These are phyloP conservation scores for Mellilla xanthometata DNA, from an alignment of 2,888 invertebrate species.

Conservation along the genomic window DNA sequence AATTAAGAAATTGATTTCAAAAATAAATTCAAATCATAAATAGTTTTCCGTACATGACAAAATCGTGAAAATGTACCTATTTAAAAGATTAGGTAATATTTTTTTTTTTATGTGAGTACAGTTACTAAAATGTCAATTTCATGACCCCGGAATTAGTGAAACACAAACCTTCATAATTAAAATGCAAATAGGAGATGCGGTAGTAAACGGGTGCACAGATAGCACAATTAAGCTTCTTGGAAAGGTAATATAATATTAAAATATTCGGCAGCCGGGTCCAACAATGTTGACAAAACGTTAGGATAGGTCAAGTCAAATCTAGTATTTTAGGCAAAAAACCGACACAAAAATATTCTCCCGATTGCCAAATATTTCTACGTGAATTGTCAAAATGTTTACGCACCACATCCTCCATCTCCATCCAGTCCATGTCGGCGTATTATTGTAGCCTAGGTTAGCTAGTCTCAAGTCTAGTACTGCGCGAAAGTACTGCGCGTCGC, in stretches of 20 bases:
- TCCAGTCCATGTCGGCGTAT: constrained; percentile 75
- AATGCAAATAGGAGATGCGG: too few relatives aligned
- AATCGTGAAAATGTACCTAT: too few relatives aligned
- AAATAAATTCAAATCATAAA: too few relatives aligned
- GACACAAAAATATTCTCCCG: constrained; percentile 8
- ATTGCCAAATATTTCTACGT: constrained; percentile 15
- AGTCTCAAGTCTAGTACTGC: constrained; percentile 60
- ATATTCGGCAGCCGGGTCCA: constrained; percentile 45
- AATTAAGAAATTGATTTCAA: too few relatives aligned
- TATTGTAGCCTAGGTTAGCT: constrained; percentile 58
- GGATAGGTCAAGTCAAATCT: constrained; percentile 74
- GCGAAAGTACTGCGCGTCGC: constrained; percentile 76
- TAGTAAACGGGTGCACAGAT: neutral
- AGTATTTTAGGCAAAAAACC: constrained; percentile 42
- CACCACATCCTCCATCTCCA: constrained; percentile 77
- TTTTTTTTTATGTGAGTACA: too few relatives aligned
- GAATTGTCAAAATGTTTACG: constrained; percentile 44
- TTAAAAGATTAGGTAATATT: too few relatives aligned
- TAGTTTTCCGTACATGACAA: too few relatives aligned
- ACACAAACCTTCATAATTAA: too few relatives aligned
- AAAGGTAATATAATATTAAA: constrained; percentile 44
- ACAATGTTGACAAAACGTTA: constrained; percentile 68
- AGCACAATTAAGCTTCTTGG: neutral
- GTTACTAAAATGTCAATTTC: too few relatives aligned
- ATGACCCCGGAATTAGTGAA: too few relatives aligned